phyloP scores from a whole-genome alignment of 2,113 vertebrate species.

The Jacana jacana region DNA sequence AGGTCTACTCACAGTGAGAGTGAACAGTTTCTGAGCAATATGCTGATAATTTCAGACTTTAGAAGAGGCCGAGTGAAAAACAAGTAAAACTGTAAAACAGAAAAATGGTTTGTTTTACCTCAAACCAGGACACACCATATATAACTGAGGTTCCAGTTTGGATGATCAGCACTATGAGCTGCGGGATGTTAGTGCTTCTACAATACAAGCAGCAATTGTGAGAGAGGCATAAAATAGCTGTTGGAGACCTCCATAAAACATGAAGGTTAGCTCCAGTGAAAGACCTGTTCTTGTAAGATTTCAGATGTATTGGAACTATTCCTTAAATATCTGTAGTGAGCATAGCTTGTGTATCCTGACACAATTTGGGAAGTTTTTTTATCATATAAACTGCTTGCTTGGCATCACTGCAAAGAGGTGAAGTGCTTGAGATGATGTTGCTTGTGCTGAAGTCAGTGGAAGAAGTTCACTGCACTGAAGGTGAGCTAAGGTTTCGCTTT shows the following conservation, averaged over 20 bases:
- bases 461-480: not conserved
- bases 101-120: no score
- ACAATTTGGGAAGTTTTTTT: not conserved
- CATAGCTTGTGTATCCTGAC: not conserved
- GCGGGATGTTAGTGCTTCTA: not conserved
- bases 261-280: not conserved
- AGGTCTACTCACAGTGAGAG: no score
- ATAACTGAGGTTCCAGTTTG: not conserved
- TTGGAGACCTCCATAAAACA: not conserved
- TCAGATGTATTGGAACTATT: not conserved
- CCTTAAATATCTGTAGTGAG: not conserved
- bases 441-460: not conserved
- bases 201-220: not conserved
- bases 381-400: not conserved
- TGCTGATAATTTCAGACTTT: no score
- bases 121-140: no score
- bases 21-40: no score
- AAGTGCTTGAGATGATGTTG: not conserved
- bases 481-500: not conserved
- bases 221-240: not conserved
- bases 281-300: not conserved
- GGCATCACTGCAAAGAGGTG: fast-evolving
- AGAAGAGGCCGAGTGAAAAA: no score
- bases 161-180: not conserved
- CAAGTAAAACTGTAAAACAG: no score